Evolutionary conservation across 2,888 invertebrate genomes (phyloP), one percentile per base, ranked within the genome.

Genomic region (Campoletis raptor): DNA sequence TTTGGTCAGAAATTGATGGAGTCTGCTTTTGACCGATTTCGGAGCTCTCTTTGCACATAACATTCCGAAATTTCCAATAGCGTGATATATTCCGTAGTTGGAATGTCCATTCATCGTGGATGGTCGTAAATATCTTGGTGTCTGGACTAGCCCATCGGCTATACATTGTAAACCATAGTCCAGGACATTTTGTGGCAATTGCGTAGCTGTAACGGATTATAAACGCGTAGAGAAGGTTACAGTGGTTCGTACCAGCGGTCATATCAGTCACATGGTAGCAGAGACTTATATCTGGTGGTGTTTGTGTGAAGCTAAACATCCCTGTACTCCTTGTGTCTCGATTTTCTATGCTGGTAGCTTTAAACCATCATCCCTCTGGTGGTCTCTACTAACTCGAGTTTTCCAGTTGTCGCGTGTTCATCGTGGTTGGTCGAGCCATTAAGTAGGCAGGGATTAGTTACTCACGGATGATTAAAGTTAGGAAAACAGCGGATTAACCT

Each of bases 401-500:
- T 87, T 40, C n/a, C 30, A 84, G 84, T 83, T 81, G 69, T 86
- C 87, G 83, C 76, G 69, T 84, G 72, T 73, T 85, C 72, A 66
- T 45, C 74, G 77, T 83, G 70, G 86, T 86, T 87, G 83, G 86
- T 85, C 21, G 24, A 78, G 87, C 88, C 90, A 90, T 91, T 90
- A 91, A 90, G 83, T 88, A 88, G 82, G 61, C 79, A 74, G 42
- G 87, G 81, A 83, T 84, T 87, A 88, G 89, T 90, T 91, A 83
- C 83, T 81, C 76, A 87, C 77, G 88, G 87, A 88, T 90, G 90
- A 92, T 92, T 90, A 90, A 90, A 92, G 90, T 92, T 90, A 85
- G 64, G 84, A 85, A 89, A 90, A 88, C 89, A 85, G 84, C 87
- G 57, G 57, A 74, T 74, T 74, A 57, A 74, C 61, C 64, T 24